Base-by-base conservation (phyloP, 2,113 vertebrate species). In the Rissa tridactyla region DNA sequence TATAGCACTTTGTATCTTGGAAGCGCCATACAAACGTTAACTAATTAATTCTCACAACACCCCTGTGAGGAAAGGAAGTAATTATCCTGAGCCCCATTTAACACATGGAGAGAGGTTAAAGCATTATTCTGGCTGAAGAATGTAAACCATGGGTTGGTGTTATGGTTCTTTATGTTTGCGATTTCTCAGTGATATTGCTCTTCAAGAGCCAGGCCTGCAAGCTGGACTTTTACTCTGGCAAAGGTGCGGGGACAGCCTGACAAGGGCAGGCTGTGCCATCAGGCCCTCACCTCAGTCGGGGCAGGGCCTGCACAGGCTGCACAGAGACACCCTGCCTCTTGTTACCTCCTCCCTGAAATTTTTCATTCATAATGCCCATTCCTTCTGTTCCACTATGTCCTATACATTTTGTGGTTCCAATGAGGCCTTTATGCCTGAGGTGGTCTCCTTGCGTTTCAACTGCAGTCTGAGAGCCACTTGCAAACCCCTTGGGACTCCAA, bases 41-140 rank as follows among this genome's bases (percentile, higher is more conserved):
- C 88, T 85, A 95, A 96, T 94, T 97, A 93, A 96, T 96, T 94
- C 62, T 93, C 64, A 82, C 58, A 92, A 72, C 86, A 83, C 15
- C 55, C 80, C 40, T 91, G 38, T 79, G 57, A 88, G 61, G 40
- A 86, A 88, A 82, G 81, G 83, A 96, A 94, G 88, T 54, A 90
- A 90, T 93, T 86, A 76, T 66, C 44, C 57, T 71, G 84, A 92
- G 26, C 54, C 47, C 36, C 76, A 58, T 72, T 85, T 80, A 88
- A 90, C 66, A 62, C 44, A 60, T 0, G 0, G 44, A 82, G 55
- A 55, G 49, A 66, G 32, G 51, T 77, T 96, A 65, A 89, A 82
- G 11, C 15, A 25, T 51, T 82, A 40, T 60, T 88, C 42, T 9
- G 9, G 23, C 11, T 49, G 17, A 51, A 83, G 93, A 77, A 78